A percentile compares a stretch with the other conserved stretches of the same genome.
These are phyloP conservation scores for Meloidogyne exigua DNA, from an alignment of 1,140 invertebrate species.

Conservation along the genomic window DNA sequence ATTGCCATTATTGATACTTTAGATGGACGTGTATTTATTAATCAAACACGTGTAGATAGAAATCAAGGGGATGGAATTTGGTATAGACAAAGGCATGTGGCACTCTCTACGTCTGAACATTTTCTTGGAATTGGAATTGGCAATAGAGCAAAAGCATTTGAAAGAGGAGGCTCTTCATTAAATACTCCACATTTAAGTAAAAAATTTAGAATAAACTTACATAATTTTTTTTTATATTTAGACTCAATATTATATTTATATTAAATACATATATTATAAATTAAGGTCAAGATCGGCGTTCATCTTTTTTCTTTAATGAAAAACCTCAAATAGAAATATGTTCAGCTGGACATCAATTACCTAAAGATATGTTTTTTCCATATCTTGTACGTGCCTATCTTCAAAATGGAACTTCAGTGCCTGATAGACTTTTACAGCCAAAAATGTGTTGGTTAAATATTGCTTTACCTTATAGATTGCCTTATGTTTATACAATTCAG, in stretches of 20 bases:
- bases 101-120: conserved; percentile 33
- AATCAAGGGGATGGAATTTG: conserved; percentile 64
- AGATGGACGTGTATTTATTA: conserved; percentile 59
- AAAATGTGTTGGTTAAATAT: conserved; percentile 57
- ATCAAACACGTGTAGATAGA: conserved; percentile 47
- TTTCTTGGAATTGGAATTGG: conserved; percentile 28
- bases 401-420: conserved; percentile 53
- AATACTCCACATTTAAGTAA: not conserved
- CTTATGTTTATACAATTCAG: conserved; percentile 60
- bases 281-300: not conserved
- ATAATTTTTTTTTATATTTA: too few relatives aligned
- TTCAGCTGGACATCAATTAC: conserved; percentile 37
- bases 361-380: conserved; percentile 51
- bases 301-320: conserved; percentile 28
- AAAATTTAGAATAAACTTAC: not conserved
- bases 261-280: not conserved
- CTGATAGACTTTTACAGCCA: conserved; percentile 43
- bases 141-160: not conserved
- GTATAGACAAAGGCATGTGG: conserved; percentile 41
- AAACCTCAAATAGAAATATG: conserved; percentile 59
- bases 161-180: not conserved
- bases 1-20: conserved; percentile 59
- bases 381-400: conserved; percentile 53
- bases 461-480: conserved; percentile 49
- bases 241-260: too few relatives aligned